Evolutionary conservation across 2,888 invertebrate genomes (phyloP).

Genomic region (Heliconius hortense): DNA sequence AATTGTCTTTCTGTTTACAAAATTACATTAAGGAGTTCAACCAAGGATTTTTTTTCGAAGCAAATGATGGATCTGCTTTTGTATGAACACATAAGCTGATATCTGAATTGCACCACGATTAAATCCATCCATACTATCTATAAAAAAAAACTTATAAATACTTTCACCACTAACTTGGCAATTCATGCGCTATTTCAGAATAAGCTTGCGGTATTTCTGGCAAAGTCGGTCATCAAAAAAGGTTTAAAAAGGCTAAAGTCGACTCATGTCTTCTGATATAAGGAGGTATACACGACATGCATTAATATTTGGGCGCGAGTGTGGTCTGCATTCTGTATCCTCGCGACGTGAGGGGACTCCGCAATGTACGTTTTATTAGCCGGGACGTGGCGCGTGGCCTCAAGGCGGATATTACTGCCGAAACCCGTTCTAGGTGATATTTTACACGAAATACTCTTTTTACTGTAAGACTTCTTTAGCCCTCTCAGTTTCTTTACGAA

Average conservation of each 20-base stretch:
- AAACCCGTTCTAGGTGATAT: slow-evolving; percentile 2
- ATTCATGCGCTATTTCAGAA: neutral
- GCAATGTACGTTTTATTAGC: slow-evolving; percentile 27
- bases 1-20: no score
- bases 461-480: neutral
- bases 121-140: neutral
- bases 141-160: slow-evolving; percentile 2
- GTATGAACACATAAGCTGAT: no score
- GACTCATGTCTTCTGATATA: slow-evolving; percentile 11
- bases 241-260: slow-evolving; percentile 9
- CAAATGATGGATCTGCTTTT: no score
- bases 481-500: neutral
- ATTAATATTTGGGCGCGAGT: slow-evolving; percentile 30
- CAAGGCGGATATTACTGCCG: slow-evolving; percentile 15
- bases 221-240: slow-evolving; percentile 18
- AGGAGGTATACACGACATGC: slow-evolving; percentile 18
- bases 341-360: slow-evolving; percentile 27
- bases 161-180: neutral
- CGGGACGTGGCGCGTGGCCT: slow-evolving; percentile 22
- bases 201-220: neutral
- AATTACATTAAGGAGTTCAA: no score
- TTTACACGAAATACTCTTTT: slow-evolving; percentile 4
- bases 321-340: slow-evolving; percentile 26
- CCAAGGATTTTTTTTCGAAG: no score
- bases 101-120: neutral